Evolutionary conservation across 2,797 vertebrate genomes (phyloP).

Genomic region (Pantherophis vulpinus): DNA sequence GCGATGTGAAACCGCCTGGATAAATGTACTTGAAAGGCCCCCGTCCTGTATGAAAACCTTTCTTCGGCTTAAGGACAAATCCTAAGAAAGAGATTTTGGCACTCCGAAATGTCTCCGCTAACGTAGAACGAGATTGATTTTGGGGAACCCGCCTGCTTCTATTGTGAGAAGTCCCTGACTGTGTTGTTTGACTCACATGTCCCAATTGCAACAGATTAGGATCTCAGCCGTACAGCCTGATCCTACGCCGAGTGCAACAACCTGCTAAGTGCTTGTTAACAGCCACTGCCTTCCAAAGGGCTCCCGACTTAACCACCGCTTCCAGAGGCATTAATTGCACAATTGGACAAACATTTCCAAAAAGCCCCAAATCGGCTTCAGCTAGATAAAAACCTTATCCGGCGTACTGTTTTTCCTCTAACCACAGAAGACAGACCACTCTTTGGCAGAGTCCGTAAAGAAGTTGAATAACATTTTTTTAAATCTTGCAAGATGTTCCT

Average conservation of each 20-base stretch:
- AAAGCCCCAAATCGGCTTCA: neutral
- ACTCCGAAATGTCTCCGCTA: neutral
- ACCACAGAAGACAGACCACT: constrained; percentile 21
- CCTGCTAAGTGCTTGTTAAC: neutral
- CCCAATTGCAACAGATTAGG: neutral
- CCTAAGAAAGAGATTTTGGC: neutral
- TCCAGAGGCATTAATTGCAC: neutral
- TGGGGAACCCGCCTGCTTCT: neutral
- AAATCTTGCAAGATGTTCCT: constrained; percentile 52
- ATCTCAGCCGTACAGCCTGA: neutral
- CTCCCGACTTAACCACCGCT: neutral
- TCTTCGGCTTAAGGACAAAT: neutral
- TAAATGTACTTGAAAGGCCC: neutral
- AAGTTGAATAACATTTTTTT: constrained; percentile 41
- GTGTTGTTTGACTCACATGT: neutral
- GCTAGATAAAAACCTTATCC: neutral
- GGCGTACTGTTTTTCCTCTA: neutral
- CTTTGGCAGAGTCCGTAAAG: constrained; percentile 47
- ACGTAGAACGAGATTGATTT: neutral
- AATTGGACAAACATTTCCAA: neutral
- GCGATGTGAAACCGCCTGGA: neutral
- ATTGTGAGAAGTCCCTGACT: neutral
- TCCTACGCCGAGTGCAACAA: too few relatives aligned
- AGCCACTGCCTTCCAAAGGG: neutral
- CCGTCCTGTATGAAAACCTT: neutral